phyloP scores from a whole-genome alignment of 2,888 invertebrate species.

The Metalampra italica region DNA sequence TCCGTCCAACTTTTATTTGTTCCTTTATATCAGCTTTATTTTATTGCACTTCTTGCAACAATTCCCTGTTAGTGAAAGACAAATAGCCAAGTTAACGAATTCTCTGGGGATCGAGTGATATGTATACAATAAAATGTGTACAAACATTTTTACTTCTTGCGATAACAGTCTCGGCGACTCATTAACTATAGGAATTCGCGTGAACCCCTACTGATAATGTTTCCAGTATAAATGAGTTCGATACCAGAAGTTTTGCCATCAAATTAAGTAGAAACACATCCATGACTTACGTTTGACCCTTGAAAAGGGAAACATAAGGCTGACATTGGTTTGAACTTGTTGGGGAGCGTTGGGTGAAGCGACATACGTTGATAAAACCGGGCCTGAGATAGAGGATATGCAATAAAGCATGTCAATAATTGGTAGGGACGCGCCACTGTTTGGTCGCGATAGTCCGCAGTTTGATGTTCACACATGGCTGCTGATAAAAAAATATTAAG shows the following conservation, averaged over 20 bases:
- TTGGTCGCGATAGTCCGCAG: constrained; percentile 20
- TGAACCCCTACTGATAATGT: constrained; percentile 53
- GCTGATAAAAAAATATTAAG: not conserved
- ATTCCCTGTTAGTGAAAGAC: constrained; percentile 26
- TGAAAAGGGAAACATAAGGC: constrained; percentile 21
- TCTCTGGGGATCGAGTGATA: constrained; percentile 24
- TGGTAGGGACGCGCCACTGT: constrained; percentile 54
- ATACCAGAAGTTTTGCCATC: constrained; percentile 68
- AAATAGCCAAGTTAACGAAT: constrained; percentile 33
- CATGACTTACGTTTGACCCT: constrained; percentile 8
- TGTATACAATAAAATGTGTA: constrained; percentile 34
- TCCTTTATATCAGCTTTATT: constrained; percentile 29
- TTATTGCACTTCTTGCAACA: constrained; percentile 10
- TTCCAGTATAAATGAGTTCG: constrained; percentile 60
- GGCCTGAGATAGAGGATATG: constrained; percentile 50
- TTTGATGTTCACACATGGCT: constrained; percentile 19
- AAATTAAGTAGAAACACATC: constrained; percentile 65
- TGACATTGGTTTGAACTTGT: constrained; percentile 9
- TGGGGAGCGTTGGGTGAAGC: constrained; percentile 27
- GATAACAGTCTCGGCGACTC: constrained; percentile 44
- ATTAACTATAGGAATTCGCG: constrained; percentile 39
- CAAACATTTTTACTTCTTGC: constrained; percentile 29
- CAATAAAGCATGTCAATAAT: constrained; percentile 72
- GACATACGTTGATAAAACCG: constrained; percentile 68
- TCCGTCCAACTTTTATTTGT: constrained; percentile 13